These are phyloP conservation scores for Centropus unirufus DNA, from an alignment of 2,113 vertebrate species.

Conservation along the genomic window DNA sequence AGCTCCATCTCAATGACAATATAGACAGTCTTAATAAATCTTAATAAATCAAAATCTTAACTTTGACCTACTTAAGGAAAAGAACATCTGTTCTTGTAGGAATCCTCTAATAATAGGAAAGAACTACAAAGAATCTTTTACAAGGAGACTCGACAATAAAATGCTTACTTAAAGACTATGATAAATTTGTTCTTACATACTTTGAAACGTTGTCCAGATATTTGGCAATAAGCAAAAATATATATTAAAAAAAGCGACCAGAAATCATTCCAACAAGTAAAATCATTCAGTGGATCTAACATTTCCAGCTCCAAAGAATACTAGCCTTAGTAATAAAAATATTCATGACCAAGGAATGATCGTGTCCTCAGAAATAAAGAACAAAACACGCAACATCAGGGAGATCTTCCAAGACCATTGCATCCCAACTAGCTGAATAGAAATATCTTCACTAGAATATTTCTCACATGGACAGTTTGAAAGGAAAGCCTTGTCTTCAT, in stretches of 20 bases:
- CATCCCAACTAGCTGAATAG: not conserved
- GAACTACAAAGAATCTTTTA: not conserved
- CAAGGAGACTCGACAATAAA: not conserved
- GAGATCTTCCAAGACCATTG: not conserved
- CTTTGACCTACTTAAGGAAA: not conserved
- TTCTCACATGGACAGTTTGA: not conserved
- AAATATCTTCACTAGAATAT: not conserved
- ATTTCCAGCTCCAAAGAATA: not conserved
- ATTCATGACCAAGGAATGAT: not conserved
- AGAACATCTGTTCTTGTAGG: not conserved
- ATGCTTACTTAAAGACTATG: not conserved
- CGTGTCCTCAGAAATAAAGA: not conserved
- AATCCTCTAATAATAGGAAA: not conserved
- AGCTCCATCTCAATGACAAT: not conserved
- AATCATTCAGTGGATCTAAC: not conserved
- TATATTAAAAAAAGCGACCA: not conserved
- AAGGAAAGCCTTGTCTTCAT: not conserved
- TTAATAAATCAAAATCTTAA: not conserved
- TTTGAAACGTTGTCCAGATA: not conserved
- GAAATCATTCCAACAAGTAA: not conserved
- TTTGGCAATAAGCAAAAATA: not conserved
- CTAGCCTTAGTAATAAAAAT: not conserved
- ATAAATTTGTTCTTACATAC: not conserved
- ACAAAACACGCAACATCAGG: not conserved
- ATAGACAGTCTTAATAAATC: not conserved